These are phyloP conservation scores for Osmerus mordax DNA, from an alignment of 2,113 vertebrate species.

Conservation along the genomic window DNA sequence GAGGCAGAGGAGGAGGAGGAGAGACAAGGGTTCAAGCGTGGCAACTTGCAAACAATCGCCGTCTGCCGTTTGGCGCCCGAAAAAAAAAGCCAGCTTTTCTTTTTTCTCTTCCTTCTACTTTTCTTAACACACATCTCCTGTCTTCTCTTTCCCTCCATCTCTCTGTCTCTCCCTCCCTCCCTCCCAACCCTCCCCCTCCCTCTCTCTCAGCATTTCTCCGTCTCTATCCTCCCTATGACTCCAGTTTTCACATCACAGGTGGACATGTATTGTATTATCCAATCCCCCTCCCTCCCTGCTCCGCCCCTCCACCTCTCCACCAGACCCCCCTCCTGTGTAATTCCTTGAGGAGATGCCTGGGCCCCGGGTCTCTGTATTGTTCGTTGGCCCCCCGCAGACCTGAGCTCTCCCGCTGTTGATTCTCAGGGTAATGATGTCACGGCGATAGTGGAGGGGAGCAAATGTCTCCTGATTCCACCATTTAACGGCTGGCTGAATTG, in stretches of 20 bases:
- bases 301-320: not conserved
- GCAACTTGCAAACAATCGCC: slow-evolving; percentile 51
- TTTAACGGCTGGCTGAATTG: slow-evolving; percentile 86
- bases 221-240: slow-evolving; percentile 33
- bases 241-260: slow-evolving; percentile 32
- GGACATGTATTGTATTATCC: slow-evolving; percentile 6
- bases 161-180: slow-evolving; percentile 10
- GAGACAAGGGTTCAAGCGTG: slow-evolving; percentile 62
- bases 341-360: slow-evolving; percentile 29
- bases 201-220: not conserved
- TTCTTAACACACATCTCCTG: slow-evolving; percentile 6
- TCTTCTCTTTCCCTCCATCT: slow-evolving; percentile 25
- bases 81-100: not conserved
- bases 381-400: slow-evolving; percentile 53
- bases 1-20: slow-evolving; percentile 1
- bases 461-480: slow-evolving; percentile 88
- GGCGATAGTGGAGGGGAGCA: slow-evolving; percentile 81
- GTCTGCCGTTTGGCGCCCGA: slow-evolving; percentile 15
- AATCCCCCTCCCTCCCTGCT: not conserved
- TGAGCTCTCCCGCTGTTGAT: slow-evolving; percentile 70
- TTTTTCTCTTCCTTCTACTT: slow-evolving; percentile 19
- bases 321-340: slow-evolving; percentile 24
- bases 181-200: slow-evolving; percentile 1
- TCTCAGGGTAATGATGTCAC: slow-evolving; percentile 89
- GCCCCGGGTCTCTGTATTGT: slow-evolving; percentile 35